Evolutionary conservation across 1,140 invertebrate genomes (phyloP).

Genomic region (Hypsibius dujardini): DNA sequence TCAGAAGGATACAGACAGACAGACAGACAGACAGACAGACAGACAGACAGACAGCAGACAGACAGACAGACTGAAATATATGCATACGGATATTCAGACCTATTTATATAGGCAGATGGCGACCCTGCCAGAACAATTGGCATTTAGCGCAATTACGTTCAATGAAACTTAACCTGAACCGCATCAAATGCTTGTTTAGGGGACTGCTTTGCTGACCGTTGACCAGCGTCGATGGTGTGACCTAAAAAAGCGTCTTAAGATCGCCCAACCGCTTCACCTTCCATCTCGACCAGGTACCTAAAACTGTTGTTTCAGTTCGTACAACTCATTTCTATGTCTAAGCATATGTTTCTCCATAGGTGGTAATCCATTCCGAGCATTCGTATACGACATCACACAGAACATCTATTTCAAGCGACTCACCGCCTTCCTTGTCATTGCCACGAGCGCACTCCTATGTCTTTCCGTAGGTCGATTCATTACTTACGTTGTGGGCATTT

Average conservation of each 20-base stretch:
- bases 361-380: conserved; percentile 51
- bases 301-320: conserved; percentile 30
- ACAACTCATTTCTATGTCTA: conserved; percentile 9
- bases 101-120: too few species aligned
- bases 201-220: conserved; percentile 90
- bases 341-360: conserved; percentile 24
- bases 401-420: conserved; percentile 85
- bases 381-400: conserved; percentile 95
- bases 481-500: not conserved
- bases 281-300: conserved; percentile 83
- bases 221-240: conserved; percentile 99
- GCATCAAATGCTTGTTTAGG: conserved; percentile 34
- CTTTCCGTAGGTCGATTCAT: conserved; percentile 53
- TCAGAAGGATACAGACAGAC: too few species aligned
- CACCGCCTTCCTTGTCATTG: conserved; percentile 73
- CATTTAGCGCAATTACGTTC: too few species aligned
- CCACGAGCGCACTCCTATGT: conserved; percentile 73
- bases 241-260: conserved; percentile 93
- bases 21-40: too few species aligned
- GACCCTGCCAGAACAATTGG: too few species aligned
- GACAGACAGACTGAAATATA: too few species aligned
- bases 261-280: conserved; percentile 92
- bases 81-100: too few species aligned
- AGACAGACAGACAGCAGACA: too few species aligned
- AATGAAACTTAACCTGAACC: not conserved